Percentiles rank a stretch among this genome's conserved stretches.
Conservation (phyloP, 2,797 vertebrate species). For the Sebastolobus altivelis region DNA sequence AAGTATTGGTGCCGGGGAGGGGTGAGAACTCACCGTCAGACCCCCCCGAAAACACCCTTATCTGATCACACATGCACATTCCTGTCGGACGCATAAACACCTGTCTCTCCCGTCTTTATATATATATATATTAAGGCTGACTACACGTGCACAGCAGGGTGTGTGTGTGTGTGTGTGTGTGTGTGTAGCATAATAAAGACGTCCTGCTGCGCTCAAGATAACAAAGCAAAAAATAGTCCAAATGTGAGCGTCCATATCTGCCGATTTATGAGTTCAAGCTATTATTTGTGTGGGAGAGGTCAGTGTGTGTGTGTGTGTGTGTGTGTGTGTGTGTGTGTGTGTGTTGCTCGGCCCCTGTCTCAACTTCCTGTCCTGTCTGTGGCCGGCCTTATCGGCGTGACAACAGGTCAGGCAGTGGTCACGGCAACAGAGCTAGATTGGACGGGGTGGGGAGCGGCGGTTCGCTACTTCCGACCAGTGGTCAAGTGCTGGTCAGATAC, state of each 20-base stretch:
- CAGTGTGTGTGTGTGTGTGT: conserved; percentile 21
- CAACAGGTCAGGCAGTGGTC: conserved; percentile 75
- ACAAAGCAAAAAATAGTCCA: conserved; percentile 30
- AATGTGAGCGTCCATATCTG: conserved; percentile 36
- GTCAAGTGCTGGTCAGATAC: conserved; percentile 47
- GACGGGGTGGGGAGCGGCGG: conserved; percentile 39
- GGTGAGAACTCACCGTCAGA: conserved; percentile 11
- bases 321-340: conserved; percentile 35
- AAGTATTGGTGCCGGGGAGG: conserved; percentile 50
- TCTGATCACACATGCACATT: conserved; percentile 50
- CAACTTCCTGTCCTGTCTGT: conserved; percentile 85
- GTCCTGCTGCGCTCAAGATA: conserved; percentile 61
- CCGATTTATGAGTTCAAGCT: conserved; percentile 63
- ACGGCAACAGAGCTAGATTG: conserved; percentile 62
- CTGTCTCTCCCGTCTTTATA: conserved; percentile 1
- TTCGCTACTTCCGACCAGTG: conserved; percentile 52
- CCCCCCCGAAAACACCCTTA: conserved; percentile 49
- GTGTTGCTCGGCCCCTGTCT: conserved; percentile 60
- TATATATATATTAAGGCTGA: no score
- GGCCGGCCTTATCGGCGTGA: conserved; percentile 72
- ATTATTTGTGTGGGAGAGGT: conserved; percentile 57
- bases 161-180: not conserved
- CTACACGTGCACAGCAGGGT: not conserved
- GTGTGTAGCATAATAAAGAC: conserved; percentile 13
- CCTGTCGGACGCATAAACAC: conserved; percentile 5